Evolutionary conservation across 1,140 invertebrate species (phyloP).

Genomic region (Drosophila melanica): DNA sequence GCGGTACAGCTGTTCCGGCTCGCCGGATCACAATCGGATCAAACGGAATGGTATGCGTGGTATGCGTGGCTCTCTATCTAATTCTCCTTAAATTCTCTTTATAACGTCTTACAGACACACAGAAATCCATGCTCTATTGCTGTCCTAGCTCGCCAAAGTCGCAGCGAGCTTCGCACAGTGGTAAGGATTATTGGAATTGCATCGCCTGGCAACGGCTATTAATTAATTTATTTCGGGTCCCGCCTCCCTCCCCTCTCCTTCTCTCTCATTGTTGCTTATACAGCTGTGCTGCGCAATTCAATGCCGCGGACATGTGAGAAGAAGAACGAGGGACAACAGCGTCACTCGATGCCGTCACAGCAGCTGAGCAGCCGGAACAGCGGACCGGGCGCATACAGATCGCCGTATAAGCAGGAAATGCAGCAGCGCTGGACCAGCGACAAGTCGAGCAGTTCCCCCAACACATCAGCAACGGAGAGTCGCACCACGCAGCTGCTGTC

Average conservation of each 20-base stretch:
- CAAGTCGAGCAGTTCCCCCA: conserved; percentile 15
- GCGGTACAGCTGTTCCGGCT: conserved; percentile 89
- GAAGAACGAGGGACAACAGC: conserved; percentile 21
- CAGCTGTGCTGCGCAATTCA: conserved; percentile 54
- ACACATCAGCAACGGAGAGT: conserved; percentile 20
- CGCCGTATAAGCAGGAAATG: conserved; percentile 66
- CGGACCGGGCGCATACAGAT: conserved; percentile 17
- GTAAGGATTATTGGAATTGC: conserved; percentile 47
- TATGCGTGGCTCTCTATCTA: neutral
- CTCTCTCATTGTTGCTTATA: neutral
- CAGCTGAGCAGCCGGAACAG: conserved; percentile 22
- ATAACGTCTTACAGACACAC: conserved; percentile 64
- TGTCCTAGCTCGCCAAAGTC: conserved; percentile 81
- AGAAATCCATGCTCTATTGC: conserved; percentile 83
- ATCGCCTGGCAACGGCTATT: conserved; percentile 1
- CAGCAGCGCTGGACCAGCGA: conserved; percentile 59
- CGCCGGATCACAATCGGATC: conserved; percentile 89
- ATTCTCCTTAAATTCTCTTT: conserved; percentile 1
- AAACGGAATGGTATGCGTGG: conserved; percentile 88
- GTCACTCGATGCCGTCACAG: conserved; percentile 35
- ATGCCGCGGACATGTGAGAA: conserved; percentile 43
- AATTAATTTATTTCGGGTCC: neutral
- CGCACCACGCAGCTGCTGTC: conserved; percentile 62
- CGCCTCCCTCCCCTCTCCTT: too few relatives aligned
- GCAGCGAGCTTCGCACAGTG: conserved; percentile 78